Evolutionary conservation across 2,797 vertebrate genomes (phyloP), one percentile per base, ranked within the genome.

Genomic region (Odontamblyopus rebecca): DNA sequence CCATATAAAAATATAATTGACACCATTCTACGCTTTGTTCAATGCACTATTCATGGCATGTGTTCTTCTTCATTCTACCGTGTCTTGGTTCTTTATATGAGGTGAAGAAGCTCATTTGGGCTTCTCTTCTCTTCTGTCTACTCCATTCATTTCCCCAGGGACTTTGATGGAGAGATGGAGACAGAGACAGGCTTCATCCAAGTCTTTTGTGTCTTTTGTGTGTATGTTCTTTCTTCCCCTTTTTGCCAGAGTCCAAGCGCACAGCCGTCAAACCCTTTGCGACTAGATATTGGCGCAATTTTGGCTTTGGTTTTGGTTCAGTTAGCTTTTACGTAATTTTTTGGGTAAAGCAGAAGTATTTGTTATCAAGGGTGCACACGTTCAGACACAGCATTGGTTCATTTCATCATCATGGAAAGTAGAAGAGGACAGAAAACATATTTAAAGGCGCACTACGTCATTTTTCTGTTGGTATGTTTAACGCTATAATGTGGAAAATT

Each of bases 91-190:
- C 65, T 80, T 76, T 67, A 79, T 74, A 70, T 80, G 67, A 69
- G 78, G 73, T 81, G 62, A 75, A 73, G 70, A 73, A 59, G 80
- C 76, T 85, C 61, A 72, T 81, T 76, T 85, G 73, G 60, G 68
- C 65, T 38, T 51, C 4, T 23, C 2, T 38, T 54, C 61, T 51
- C 74, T 71, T 65, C 61, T 7, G 38, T 77, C 75, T 75, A 73
- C 73, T 71, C 72, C 72, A 29, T 68, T 61, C 72, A 50, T 70
- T 61, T 53, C 61, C 75, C 38, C 69, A 11, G 3, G 57, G 69
- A 66, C 30, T 80, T 80, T 82, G 78, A 85, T 82, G 76, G 75
- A 62, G 54, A 56, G 77, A 78, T 68, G 77, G 69, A 82, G 68
- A 83, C 48, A 61, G 41, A 78, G 71, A 54, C 15, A 54, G 9